Conservation (phyloP, 2,113 vertebrate species). For the Centrocercus urophasianus region DNA sequence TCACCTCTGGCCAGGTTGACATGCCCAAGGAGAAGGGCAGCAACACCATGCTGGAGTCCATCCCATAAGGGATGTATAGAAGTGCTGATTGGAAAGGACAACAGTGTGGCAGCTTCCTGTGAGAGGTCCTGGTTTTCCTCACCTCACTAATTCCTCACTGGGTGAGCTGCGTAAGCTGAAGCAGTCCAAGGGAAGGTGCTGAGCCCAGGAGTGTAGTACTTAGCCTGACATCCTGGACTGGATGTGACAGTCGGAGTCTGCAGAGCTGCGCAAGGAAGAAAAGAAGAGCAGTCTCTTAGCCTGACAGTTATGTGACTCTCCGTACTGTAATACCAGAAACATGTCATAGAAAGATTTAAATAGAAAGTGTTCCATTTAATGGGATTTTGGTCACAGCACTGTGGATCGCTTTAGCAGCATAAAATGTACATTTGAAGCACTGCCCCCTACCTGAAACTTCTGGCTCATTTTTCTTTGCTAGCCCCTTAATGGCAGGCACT, state of each 20-base stretch:
- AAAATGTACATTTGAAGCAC: constrained; percentile 57
- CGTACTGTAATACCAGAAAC: constrained; percentile 18
- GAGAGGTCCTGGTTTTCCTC: neutral
- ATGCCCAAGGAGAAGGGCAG: neutral
- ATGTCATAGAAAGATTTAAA: constrained; percentile 48
- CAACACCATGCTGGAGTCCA: rapidly evolving
- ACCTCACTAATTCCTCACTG: rapidly evolving
- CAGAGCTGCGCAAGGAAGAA: neutral
- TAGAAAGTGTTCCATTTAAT: constrained; percentile 63
- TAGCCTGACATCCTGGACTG: neutral
- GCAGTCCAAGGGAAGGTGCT: rapidly evolving
- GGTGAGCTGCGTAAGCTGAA: neutral
- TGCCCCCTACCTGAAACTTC: constrained; percentile 37
- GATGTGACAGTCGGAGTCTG: neutral
- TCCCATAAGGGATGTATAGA: rapidly evolving
- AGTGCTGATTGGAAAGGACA: neutral
- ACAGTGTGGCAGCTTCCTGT: rapidly evolving
- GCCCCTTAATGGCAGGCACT: neutral
- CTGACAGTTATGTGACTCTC: constrained; percentile 8
- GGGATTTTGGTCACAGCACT: constrained; percentile 64
- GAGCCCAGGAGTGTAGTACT: neutral
- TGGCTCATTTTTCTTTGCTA: constrained; percentile 33
- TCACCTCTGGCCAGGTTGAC: neutral
- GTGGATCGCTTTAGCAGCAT: constrained; percentile 39
- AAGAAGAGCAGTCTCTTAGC: neutral